Evolutionary conservation across 2,113 vertebrate genomes (phyloP).

Genomic region (Jacana jacana): DNA sequence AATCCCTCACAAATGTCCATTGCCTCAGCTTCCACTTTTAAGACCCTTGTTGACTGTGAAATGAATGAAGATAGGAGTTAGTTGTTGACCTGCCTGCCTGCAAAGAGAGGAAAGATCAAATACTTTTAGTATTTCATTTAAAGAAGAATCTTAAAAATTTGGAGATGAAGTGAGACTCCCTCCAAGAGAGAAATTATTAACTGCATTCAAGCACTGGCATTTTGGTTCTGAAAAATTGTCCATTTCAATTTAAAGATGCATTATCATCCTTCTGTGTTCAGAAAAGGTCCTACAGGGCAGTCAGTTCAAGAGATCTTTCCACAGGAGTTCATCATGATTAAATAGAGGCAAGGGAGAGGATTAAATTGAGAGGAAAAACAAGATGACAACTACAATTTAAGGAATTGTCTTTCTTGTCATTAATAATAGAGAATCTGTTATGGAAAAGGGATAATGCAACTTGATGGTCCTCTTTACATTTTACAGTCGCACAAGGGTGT

Average conservation of each 20-base stretch:
- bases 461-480: constrained; percentile 70
- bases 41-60: constrained; percentile 65
- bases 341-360: constrained; percentile 41
- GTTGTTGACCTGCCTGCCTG: constrained; percentile 11
- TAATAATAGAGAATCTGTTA: constrained; percentile 48
- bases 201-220: constrained; percentile 22
- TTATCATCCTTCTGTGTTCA: constrained; percentile 31
- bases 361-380: constrained; percentile 25
- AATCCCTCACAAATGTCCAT: constrained; percentile 27
- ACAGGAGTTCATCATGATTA: constrained; percentile 36
- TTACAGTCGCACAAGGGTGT: constrained; percentile 70
- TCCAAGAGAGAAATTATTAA: constrained; percentile 38
- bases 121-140: constrained; percentile 23
- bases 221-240: constrained; percentile 39
- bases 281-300: constrained; percentile 41
- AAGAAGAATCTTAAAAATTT: constrained; percentile 43
- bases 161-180: constrained; percentile 7
- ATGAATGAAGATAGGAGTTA: constrained; percentile 65
- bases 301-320: constrained; percentile 59
- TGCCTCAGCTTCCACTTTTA: constrained; percentile 32
- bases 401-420: constrained; percentile 52
- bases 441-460: constrained; percentile 68
- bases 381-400: constrained; percentile 20
- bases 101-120: constrained; percentile 44
- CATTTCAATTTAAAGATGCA: constrained; percentile 43